Percentiles rank a stretch among this genome's conserved stretches.
Evolutionary conservation across 2,888 invertebrate genomes (phyloP).

Genomic region (Cyclophora albipunctata): DNA sequence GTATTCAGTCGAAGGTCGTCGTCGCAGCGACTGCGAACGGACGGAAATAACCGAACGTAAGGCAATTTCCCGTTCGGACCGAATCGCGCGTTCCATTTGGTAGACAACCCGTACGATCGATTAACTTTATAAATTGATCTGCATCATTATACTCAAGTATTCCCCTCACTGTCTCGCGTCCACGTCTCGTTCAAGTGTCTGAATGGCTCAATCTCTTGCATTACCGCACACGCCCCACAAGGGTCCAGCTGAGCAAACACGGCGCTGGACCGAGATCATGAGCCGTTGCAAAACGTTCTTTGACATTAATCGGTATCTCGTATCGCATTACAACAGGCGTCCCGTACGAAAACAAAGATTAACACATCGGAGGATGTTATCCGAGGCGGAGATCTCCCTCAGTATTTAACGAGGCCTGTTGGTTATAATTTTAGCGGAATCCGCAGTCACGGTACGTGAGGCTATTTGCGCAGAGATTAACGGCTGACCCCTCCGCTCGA

Average conservation of each 20-base stretch:
- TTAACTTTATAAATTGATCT: too few relatives aligned
- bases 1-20: slow-evolving; percentile 52
- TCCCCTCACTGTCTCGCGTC: too few relatives aligned
- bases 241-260: too few relatives aligned
- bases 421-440: slow-evolving; percentile 39
- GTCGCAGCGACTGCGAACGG: slow-evolving; percentile 33
- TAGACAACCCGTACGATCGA: not conserved
- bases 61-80: slow-evolving; percentile 53
- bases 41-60: slow-evolving; percentile 61
- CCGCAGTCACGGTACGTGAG: slow-evolving; percentile 41
- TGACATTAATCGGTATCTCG: slow-evolving; percentile 17
- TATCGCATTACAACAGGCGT: slow-evolving; percentile 10
- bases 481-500: slow-evolving; percentile 35
- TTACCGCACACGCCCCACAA: too few relatives aligned
- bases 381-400: slow-evolving; percentile 27
- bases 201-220: too few relatives aligned
- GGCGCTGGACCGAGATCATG: too few relatives aligned
- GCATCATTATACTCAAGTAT: too few relatives aligned
- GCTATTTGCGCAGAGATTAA: slow-evolving; percentile 59
- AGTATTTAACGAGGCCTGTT: slow-evolving; percentile 29
- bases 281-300: slow-evolving; percentile 9
- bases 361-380: slow-evolving; percentile 29
- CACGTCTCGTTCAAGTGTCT: too few relatives aligned
- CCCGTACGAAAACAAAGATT: slow-evolving; percentile 30
- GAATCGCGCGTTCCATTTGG: slow-evolving; percentile 6